These are phyloP conservation scores for Hippocampus kuda DNA, from an alignment of 2,797 vertebrate genomes.

Conservation along the genomic window DNA sequence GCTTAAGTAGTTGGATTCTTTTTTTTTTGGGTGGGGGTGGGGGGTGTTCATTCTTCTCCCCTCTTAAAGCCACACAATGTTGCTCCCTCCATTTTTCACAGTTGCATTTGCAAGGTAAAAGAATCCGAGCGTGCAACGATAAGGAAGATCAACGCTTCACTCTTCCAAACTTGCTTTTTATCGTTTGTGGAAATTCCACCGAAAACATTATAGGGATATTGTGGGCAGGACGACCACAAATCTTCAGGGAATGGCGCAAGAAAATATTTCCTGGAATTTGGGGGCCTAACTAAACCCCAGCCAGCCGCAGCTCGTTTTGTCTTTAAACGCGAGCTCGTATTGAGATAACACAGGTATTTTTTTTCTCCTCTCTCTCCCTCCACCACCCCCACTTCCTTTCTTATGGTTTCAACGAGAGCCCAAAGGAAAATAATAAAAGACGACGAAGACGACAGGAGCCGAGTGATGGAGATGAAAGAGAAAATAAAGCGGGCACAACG, in stretches of 20 bases:
- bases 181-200: conserved; percentile 63
- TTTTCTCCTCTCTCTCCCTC: conserved; percentile 20
- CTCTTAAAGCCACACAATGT: conserved; percentile 26
- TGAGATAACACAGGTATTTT: conserved; percentile 68
- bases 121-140: conserved; percentile 27
- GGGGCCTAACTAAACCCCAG: conserved; percentile 50
- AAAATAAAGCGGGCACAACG: conserved; percentile 23
- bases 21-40: conserved; percentile 3
- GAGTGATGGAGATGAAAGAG: conserved; percentile 17
- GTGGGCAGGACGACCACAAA: conserved; percentile 60
- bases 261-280: conserved; percentile 58
- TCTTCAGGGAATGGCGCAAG: conserved; percentile 52
- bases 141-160: conserved; percentile 40
- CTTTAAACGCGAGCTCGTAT: conserved; percentile 35
- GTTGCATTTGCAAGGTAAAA: conserved; percentile 33
- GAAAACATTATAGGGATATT: conserved; percentile 46
- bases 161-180: conserved; percentile 42
- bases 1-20: conserved; percentile 17
- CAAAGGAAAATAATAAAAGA: conserved; percentile 56
- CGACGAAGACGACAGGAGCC: conserved; percentile 31
- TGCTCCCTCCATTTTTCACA: conserved; percentile 22
- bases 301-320: conserved; percentile 33
- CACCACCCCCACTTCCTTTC: not conserved
- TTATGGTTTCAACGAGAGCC: conserved; percentile 49
- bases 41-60: conserved; percentile 16